Conservation (phyloP, 1,140 invertebrate genomes). For the Nautilus pompilius region DNA sequence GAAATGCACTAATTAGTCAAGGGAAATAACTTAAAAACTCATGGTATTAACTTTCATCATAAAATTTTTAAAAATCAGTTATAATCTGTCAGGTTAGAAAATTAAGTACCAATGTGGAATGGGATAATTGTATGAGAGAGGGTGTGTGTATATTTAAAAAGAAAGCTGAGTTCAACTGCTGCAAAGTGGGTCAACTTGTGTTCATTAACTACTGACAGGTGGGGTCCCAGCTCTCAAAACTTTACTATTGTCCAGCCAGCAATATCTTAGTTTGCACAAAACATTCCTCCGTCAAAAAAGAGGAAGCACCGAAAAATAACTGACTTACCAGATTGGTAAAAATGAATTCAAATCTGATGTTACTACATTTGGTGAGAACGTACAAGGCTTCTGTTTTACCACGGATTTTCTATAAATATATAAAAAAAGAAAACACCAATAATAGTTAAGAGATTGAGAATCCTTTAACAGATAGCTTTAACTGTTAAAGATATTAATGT, state of each 20-base stretch:
- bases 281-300: too few species aligned
- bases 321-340: conserved; percentile 80
- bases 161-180: too few species aligned
- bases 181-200: too few species aligned
- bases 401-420: conserved; percentile 66
- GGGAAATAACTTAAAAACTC: neutral
- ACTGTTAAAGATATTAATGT: neutral
- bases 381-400: conserved; percentile 86
- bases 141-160: too few species aligned
- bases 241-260: too few species aligned
- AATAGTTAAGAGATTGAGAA: too few species aligned
- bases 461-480: too few species aligned
- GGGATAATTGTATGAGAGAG: too few species aligned
- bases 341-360: conserved; percentile 91
- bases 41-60: neutral
- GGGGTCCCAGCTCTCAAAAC: too few species aligned
- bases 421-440: conserved; percentile 9
- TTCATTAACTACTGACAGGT: too few species aligned
- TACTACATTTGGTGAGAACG: conserved; percentile 78
- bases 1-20: neutral
- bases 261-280: too few species aligned
- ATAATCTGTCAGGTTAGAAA: neutral
- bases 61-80: neutral
- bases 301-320: too few species aligned
- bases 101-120: neutral